Conservation (phyloP, 2,113 vertebrate species). For the Dunckerocampus dactyliophorus region DNA sequence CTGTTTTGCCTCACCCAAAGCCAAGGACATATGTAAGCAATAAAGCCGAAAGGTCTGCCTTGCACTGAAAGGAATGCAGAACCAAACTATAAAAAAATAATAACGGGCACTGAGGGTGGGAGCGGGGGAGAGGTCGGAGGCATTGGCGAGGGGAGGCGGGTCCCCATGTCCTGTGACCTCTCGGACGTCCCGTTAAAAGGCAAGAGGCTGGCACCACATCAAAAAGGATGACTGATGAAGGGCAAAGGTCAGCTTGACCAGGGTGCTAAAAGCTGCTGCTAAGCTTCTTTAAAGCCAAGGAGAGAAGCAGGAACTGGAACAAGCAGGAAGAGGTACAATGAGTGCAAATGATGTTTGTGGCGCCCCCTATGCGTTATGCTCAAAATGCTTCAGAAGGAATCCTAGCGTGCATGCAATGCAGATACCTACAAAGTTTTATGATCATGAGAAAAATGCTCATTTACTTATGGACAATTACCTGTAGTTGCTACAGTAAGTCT, state of each 20-base stretch:
- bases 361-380: too few relatives aligned
- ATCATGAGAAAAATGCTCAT: too few relatives aligned
- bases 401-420: too few relatives aligned
- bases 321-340: slow-evolving; percentile 25
- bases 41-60: slow-evolving; percentile 90
- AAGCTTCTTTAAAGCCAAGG: slow-evolving; percentile 84
- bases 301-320: slow-evolving; percentile 3
- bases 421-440: too few relatives aligned
- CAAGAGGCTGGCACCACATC: slow-evolving; percentile 85
- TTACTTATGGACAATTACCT: too few relatives aligned
- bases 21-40: slow-evolving; percentile 99
- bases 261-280: slow-evolving; percentile 80
- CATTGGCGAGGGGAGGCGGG: slow-evolving; percentile 47
- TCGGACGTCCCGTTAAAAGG: slow-evolving; percentile 71
- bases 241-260: slow-evolving; percentile 89
- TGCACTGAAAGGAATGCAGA: slow-evolving; percentile 98
- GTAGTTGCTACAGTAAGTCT: too few relatives aligned
- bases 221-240: slow-evolving; percentile 89
- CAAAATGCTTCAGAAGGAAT: too few relatives aligned
- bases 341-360: slow-evolving; percentile 39
- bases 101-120: slow-evolving; percentile 82
- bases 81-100: slow-evolving; percentile 99
- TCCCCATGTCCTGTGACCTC: slow-evolving; percentile 77
- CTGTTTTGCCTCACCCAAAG: slow-evolving; percentile 98
- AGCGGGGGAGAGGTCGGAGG: slow-evolving; percentile 52